Conservation (phyloP, 2,113 vertebrate genomes). For the Saguinus midas region DNA sequence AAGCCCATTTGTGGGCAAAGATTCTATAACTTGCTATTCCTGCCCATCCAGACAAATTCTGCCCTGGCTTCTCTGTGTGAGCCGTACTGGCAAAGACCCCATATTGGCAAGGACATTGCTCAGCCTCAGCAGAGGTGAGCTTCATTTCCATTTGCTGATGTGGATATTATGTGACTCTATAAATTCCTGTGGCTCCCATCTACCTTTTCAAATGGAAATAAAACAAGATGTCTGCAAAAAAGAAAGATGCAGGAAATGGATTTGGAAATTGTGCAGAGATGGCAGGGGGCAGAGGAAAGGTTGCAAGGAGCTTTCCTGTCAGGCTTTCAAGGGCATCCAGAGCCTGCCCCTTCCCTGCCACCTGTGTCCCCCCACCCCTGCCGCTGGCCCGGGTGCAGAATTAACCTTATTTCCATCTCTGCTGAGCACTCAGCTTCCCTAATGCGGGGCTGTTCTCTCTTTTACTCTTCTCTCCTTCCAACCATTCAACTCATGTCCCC, state of each 20-base stretch:
- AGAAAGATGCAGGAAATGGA: not conserved
- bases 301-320: not conserved
- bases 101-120: not conserved
- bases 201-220: constrained; percentile 15
- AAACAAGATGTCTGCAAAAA: not conserved
- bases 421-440: not conserved
- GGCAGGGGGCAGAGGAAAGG: not conserved
- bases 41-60: not conserved
- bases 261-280: not conserved
- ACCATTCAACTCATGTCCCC: not conserved
- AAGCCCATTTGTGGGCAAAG: not conserved
- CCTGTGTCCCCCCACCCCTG: rapidly evolving
- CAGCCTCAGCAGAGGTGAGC: not conserved
- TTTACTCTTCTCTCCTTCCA: not conserved
- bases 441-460: not conserved
- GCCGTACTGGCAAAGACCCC: not conserved
- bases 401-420: not conserved
- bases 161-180: not conserved
- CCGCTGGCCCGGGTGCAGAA: not conserved
- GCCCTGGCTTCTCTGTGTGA: not conserved
- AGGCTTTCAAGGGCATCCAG: not conserved
- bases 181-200: constrained; percentile 15
- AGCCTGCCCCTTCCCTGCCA: not conserved
- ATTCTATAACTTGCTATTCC: not conserved
- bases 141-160: not conserved